A percentile compares a stretch with the other conserved stretches of the same genome.
Conservation (phyloP, 2,113 vertebrate genomes). For the Crocuta crocuta region DNA sequence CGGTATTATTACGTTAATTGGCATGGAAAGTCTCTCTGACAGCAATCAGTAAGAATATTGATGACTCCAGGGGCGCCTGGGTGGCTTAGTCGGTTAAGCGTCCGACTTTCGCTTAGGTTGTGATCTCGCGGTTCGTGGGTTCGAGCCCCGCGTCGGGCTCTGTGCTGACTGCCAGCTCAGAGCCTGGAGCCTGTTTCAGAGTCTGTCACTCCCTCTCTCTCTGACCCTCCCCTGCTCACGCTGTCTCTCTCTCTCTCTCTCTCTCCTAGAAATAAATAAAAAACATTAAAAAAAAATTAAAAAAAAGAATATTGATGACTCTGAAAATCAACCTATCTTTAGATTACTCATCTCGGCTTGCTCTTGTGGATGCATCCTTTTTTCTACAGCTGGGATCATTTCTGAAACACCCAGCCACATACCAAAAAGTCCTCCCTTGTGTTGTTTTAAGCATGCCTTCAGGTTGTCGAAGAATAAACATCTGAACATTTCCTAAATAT, state of each 20-base stretch:
- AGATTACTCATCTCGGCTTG: not conserved
- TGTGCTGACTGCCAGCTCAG: too few species aligned
- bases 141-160: too few species aligned
- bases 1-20: fast-evolving
- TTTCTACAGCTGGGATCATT: not conserved
- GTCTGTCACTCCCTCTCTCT: too few species aligned
- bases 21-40: not conserved
- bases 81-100: too few species aligned
- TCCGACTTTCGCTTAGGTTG: too few species aligned
- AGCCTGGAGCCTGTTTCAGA: too few species aligned
- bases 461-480: not conserved
- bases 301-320: not conserved
- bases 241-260: too few species aligned
- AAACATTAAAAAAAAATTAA: too few species aligned
- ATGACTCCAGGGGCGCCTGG: not conserved
- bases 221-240: too few species aligned
- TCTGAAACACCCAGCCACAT: not conserved
- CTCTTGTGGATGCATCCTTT: not conserved
- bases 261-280: too few species aligned
- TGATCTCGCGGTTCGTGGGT: too few species aligned
- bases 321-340: not conserved
- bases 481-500: not conserved
- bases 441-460: not conserved
- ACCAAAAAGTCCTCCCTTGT: not conserved
- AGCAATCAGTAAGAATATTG: not conserved